Conservation (phyloP, 2,797 vertebrate genomes). For the Thalassophryne amazonica region DNA sequence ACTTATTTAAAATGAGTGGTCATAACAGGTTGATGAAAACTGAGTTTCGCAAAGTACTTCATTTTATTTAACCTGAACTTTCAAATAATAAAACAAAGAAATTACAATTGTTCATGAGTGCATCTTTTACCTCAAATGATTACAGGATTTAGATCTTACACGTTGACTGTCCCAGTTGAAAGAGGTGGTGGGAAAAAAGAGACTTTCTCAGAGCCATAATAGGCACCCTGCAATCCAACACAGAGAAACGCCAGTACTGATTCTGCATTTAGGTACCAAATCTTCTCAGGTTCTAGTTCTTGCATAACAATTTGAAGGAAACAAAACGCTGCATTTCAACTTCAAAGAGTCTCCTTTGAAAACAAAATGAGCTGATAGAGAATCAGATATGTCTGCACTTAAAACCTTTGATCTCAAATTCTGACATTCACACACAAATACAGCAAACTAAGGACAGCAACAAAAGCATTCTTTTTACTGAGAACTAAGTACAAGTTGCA, state of each 20-base stretch:
- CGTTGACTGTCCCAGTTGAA: neutral
- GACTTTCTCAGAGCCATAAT: neutral
- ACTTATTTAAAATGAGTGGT: too few relatives aligned
- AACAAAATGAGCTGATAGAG: neutral
- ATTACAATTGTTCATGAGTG: too few relatives aligned
- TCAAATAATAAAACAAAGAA: too few relatives aligned
- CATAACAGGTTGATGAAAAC: too few relatives aligned
- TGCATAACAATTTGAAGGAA: conserved; percentile 1
- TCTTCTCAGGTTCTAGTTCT: neutral
- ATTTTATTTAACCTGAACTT: too few relatives aligned
- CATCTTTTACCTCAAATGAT: too few relatives aligned
- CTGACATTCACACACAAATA: conserved; percentile 5
- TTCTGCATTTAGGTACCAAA: neutral
- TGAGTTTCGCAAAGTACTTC: too few relatives aligned
- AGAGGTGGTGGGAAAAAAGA: neutral
- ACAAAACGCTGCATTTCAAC: neutral
- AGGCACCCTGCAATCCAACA: neutral
- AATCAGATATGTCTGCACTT: neutral
- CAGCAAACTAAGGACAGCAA: conserved; percentile 1
- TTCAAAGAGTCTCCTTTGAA: conserved; percentile 11
- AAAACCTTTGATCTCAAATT: neutral
- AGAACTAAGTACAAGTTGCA: neutral
- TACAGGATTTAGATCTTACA: too few relatives aligned
- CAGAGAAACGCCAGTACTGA: neutral
- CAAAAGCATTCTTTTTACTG: neutral